These are phyloP conservation scores for Heliocidaris erythrogramma DNA, from an alignment of 35 echinoderm and acorn worm genomes.

Conservation along the genomic window DNA sequence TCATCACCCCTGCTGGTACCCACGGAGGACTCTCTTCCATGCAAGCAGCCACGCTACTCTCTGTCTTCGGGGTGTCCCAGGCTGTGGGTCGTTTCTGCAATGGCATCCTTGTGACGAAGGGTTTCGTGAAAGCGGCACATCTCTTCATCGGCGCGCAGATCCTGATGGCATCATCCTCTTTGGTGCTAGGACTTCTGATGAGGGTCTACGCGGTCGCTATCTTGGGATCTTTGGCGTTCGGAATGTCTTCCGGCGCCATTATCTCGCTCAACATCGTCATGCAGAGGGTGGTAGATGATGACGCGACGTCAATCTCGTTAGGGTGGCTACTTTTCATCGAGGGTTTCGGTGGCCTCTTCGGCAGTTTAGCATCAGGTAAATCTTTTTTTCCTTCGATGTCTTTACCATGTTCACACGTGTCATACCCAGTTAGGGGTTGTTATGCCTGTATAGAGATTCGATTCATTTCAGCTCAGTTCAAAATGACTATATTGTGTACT, in stretches of 20 bases:
- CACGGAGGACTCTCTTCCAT: not conserved
- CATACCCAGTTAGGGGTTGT: not conserved
- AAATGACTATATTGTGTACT: too few relatives aligned
- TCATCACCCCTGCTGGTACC: not conserved
- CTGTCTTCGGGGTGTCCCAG: not conserved
- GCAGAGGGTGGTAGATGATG: constrained; percentile 19
- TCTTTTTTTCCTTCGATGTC: not conserved
- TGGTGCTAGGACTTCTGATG: not conserved
- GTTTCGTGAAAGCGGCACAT: not conserved
- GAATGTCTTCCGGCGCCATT: not conserved
- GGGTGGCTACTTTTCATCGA: constrained; percentile 14
- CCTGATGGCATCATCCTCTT: not conserved
- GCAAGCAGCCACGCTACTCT: not conserved
- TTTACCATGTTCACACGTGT: not conserved
- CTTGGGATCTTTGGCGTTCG: not conserved
- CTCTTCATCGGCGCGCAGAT: constrained; percentile 20
- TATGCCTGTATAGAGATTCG: not conserved
- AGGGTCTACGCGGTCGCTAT: constrained; percentile 10
- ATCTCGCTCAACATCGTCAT: constrained; percentile 41
- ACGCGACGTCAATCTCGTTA: not conserved
- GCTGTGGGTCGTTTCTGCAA: constrained; percentile 20
- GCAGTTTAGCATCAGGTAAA: constrained; percentile 12
- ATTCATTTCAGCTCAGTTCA: too few relatives aligned
- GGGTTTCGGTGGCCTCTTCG: not conserved
- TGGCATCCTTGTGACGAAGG: constrained; percentile 17